Base-by-base conservation (phyloP, 1,140 invertebrate species). In the Diabrotica virgifera region DNA sequence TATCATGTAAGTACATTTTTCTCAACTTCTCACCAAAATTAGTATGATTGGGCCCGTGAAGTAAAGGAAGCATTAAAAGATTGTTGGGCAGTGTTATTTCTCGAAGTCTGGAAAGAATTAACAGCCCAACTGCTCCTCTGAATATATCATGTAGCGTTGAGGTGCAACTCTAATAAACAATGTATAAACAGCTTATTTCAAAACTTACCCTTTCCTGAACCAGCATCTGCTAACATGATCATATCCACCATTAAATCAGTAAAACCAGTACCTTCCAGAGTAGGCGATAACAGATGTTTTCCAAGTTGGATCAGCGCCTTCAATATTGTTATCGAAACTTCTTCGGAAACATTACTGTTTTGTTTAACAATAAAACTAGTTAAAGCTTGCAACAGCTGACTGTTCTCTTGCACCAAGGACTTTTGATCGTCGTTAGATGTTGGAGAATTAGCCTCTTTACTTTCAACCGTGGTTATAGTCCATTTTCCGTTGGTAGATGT, bases 171-270 rank as follows among this genome's bases (percentile, higher is more conserved):
- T 24, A 24, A 4, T 24, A 24, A 24, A 24, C 24, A 24, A 24
- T n/a, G 24, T 24, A 24, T 24, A 2, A 2, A 46, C 40, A 46
- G 8, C 4, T 46, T 46, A 10, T n/a, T 46, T 14, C 24, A 60
- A 10, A 24, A 38, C 36, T 62, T 35, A 62, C 60, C 60, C 50
- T 84, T 83, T 35, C 88, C 87, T 8, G 85, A 83, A 14, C 92
- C 89, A 37, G 91, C 90, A 76, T 93, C 90, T 0, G 94, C 94
- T 62, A 97, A 79, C 4, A 89, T 93, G 5, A 91, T 90, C 85
- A 89, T 86, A 65, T 94, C 87, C 66, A 89, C 85, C 83, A 97
- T 89, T 10, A 96, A 81, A 74, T 93, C 90, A 6, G 89, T 85
- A 74, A 95, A 93, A 36, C 90, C 89, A 52, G 86, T 82, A 1